phyloP scores from a whole-genome alignment of 23 tunicate genomes.

The Botrylloides violaceus region DNA sequence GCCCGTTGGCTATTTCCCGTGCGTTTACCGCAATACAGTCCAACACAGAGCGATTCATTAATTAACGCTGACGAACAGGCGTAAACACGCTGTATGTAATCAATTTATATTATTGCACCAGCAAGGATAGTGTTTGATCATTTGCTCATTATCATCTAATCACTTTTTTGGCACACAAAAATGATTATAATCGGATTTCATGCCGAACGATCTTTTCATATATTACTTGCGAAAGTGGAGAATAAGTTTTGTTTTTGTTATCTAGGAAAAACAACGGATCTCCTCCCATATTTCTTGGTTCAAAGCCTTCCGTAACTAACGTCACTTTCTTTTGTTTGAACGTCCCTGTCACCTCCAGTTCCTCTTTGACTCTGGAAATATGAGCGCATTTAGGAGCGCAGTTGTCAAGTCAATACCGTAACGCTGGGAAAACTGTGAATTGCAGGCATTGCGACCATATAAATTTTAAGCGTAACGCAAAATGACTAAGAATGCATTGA shows the following conservation, averaged over 20 bases:
- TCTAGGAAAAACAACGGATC: constrained; percentile 52
- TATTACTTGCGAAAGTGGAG: constrained; percentile 27
- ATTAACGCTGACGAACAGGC: no score
- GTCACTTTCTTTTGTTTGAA: constrained; percentile 64
- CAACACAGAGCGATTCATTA: no score
- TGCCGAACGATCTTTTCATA: not conserved
- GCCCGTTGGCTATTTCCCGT: no score
- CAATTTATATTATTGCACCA: no score
- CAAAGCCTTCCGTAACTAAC: constrained; percentile 51
- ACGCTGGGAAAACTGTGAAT: not conserved
- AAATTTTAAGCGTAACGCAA: not conserved
- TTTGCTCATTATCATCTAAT: no score
- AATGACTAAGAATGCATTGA: no score
- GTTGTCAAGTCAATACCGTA: not conserved
- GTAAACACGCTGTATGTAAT: no score
- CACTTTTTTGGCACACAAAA: no score
- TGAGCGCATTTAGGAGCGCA: not conserved
- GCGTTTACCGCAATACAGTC: no score
- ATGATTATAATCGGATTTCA: constrained; percentile 2
- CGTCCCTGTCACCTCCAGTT: constrained; percentile 80
- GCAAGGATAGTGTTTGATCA: no score
- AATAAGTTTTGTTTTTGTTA: constrained; percentile 30
- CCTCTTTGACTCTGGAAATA: constrained; percentile 27
- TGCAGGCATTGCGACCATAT: no score
- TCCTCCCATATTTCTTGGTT: constrained; percentile 19